phyloP scores from a whole-genome alignment of 2,888 invertebrate species.

The Carcina quercana region DNA sequence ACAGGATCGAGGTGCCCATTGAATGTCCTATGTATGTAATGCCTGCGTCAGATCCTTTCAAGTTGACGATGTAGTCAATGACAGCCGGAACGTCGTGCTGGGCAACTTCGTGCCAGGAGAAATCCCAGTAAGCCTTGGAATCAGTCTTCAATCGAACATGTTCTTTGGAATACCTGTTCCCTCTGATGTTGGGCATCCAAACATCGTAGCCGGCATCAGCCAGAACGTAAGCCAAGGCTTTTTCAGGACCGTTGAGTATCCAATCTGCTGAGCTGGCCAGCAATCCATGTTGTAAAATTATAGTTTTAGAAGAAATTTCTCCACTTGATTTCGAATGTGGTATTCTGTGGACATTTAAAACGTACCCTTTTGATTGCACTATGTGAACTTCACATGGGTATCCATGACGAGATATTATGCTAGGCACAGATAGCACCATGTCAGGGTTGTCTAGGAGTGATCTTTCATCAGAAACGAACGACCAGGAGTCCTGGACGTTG shows the following conservation, averaged over 20 bases:
- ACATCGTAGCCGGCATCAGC: conserved; percentile 83
- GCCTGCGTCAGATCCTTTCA: conserved; percentile 40
- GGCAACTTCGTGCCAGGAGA: conserved; percentile 93
- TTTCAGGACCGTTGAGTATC: conserved; percentile 80
- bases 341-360: conserved; percentile 87
- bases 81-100: conserved; percentile 89
- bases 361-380: conserved; percentile 86
- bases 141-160: conserved; percentile 73
- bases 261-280: conserved; percentile 85
- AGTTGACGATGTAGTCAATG: conserved; percentile 77
- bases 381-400: conserved; percentile 83
- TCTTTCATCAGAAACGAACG: conserved; percentile 29
- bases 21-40: conserved; percentile 90
- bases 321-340: conserved; percentile 64
- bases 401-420: conserved; percentile 66
- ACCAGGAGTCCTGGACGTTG: conserved; percentile 36
- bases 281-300: conserved; percentile 87
- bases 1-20: conserved; percentile 89
- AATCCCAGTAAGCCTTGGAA: conserved; percentile 80
- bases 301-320: conserved; percentile 39
- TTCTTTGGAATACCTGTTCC: conserved; percentile 82
- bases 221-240: conserved; percentile 78
- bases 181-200: conserved; percentile 89
- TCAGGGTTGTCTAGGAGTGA: conserved; percentile 45
- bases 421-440: conserved; percentile 43